Evolutionary conservation across 35 echinoderm and acorn worm species (phyloP), one percentile per base, ranked within the genome.

Genomic region (Apostichopus japonicus): DNA sequence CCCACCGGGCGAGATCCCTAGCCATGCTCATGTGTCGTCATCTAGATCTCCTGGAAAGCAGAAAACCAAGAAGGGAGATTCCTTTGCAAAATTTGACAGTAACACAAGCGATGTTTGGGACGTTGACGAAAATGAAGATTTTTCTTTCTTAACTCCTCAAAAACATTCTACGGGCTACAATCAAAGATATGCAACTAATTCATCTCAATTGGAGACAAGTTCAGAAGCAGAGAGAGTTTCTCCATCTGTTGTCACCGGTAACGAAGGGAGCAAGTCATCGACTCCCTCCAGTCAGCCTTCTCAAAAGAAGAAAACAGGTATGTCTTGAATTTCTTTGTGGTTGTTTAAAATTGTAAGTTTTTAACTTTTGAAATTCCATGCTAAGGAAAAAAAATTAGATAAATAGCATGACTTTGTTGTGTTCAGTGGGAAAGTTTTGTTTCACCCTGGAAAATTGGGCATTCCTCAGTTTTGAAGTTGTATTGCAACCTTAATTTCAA

Each of bases 51-150:
- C 87, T 27, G 86, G 90, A 77, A 96, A 96, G 23, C 86, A 90
- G 25, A 90, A 61, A 77, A 79, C 94, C 33, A 92, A 94, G 62
- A 94, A 92, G 83, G 91, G 91, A 24, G 95, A 97, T 79, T 92
- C 95, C 25, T 97, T 97, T 93, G 95, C 95, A 25, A 94, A 94
- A 16, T 97, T 94, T 93, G 95, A 94, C 54, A 92, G 90, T 93
- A 97, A 82, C 79, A 97, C 93, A 86, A 95, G 89, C 54, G 95
- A 97, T 93, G 93, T 86, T 16, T 97, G 95, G 95, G 95, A 97
- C 54, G 84, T 94, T 23, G 94, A 94, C 67, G 95, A 97, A 55
- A 92, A 97, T 54, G 95, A 97, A 89, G 67, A 65, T 16, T 87
- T 83, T 17, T 83, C 79, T 54, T 83, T 83, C 54, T 83, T 83